Conservation (phyloP, 2,888 invertebrate species). For the Cylloceria caligata region DNA sequence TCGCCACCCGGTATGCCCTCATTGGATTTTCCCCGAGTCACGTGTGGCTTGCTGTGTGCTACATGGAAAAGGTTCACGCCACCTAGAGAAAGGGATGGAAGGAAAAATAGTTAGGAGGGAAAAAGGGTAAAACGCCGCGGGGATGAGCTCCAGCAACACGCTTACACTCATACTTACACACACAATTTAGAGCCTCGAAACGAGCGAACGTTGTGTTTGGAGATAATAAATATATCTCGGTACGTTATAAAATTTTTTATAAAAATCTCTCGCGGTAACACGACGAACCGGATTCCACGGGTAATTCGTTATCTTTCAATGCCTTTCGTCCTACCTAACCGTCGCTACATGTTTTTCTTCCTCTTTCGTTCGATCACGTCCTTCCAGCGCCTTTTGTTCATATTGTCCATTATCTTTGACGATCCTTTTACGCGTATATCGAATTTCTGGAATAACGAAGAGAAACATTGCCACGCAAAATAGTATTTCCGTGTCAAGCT, state of each 20-base stretch:
- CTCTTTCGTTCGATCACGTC: neutral
- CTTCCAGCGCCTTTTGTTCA: neutral
- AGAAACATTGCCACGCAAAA: neutral
- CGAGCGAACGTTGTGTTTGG: conserved; percentile 47
- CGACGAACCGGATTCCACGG: conserved; percentile 34
- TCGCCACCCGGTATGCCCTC: conserved; percentile 57
- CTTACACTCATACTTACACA: conserved; percentile 7
- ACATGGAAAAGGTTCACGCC: conserved; percentile 57
- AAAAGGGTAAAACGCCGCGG: conserved; percentile 34
- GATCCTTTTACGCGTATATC: conserved; percentile 3
- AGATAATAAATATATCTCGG: conserved; percentile 65
- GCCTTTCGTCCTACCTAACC: conserved; percentile 28
- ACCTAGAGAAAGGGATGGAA: conserved; percentile 57
- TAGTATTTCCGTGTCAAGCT: neutral
- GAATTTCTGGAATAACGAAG: neutral
- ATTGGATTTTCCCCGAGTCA: conserved; percentile 64
- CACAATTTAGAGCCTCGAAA: conserved; percentile 37
- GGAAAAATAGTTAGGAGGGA: conserved; percentile 55
- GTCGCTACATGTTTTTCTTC: neutral
- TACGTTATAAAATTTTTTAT: conserved; percentile 65
- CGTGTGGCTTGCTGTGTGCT: conserved; percentile 27
- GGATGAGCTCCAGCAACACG: conserved; percentile 28
- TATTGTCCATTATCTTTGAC: conserved; percentile 35
- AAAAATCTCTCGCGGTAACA: conserved; percentile 53
- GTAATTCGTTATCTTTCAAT: conserved; percentile 56